Evolutionary conservation across 2,797 vertebrate species (phyloP).

Genomic region (Anabas testudineus): DNA sequence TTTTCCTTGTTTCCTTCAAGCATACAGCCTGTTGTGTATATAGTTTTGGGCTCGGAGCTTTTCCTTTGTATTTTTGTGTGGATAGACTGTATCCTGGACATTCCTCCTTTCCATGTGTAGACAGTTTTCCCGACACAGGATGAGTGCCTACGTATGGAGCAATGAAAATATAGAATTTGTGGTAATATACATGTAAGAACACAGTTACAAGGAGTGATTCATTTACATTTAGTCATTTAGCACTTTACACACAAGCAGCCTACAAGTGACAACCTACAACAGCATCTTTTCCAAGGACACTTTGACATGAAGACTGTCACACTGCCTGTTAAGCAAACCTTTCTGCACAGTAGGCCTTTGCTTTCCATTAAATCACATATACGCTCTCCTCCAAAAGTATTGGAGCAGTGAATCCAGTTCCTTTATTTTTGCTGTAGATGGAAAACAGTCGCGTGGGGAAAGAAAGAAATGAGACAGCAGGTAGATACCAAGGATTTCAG

Average conservation of each 20-base stretch:
- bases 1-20: neutral
- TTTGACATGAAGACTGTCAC: too few species aligned
- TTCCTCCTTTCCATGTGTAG: constrained; percentile 12
- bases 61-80: constrained; percentile 18
- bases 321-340: too few species aligned
- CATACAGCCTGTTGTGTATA: neutral
- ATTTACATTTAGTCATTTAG: too few species aligned
- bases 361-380: too few species aligned
- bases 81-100: constrained; percentile 8
- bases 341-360: too few species aligned
- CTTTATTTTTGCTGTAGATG: too few species aligned
- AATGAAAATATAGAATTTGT: constrained; percentile 35
- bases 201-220: neutral
- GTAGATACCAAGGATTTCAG: neutral
- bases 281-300: neutral
- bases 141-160: neutral
- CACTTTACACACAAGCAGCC: too few species aligned
- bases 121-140: constrained; percentile 42
- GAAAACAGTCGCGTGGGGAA: too few species aligned
- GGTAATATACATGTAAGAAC: constrained; percentile 4
- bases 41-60: constrained; percentile 4
- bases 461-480: neutral
- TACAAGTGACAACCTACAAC: too few species aligned
- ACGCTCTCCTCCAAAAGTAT: too few species aligned
- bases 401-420: too few species aligned